phyloP scores from a whole-genome alignment of 2,113 vertebrate species.

The Chiloscyllium plagiosum region DNA sequence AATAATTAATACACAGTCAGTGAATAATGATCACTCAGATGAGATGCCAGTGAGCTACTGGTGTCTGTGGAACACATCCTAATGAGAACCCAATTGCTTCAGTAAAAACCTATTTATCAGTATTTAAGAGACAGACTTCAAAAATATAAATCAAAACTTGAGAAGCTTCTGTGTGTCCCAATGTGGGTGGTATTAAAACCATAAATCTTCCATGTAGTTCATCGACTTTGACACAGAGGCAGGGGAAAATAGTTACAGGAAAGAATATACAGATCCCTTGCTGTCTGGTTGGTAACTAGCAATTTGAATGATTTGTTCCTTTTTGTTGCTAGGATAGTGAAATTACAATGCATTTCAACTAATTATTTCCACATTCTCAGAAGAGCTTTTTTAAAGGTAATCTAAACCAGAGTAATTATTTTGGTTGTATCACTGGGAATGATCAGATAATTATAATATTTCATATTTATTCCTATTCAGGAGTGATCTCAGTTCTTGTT shows the following conservation, averaged over 20 bases:
- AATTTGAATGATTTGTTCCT: background rate
- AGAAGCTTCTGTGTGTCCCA: background rate
- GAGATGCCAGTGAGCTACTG: background rate
- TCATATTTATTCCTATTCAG: background rate
- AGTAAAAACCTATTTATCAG: background rate
- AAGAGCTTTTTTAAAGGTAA: background rate
- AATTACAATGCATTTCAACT: background rate
- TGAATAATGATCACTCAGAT: background rate
- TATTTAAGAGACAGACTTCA: background rate
- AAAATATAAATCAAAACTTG: slow-evolving; percentile 16
- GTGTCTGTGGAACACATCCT: background rate
- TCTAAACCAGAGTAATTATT: background rate
- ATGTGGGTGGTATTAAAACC: background rate
- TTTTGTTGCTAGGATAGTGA: background rate
- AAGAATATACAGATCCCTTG: background rate
- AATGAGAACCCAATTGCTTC: background rate
- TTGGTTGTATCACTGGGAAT: background rate
- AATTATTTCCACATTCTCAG: background rate
- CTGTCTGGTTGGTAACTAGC: background rate
- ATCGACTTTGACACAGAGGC: background rate
- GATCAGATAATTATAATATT: background rate
- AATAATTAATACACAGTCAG: background rate
- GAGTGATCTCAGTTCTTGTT: background rate
- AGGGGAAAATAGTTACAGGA: background rate
- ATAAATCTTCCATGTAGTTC: background rate